Percentiles rank a stretch among this genome's conserved stretches.
Evolutionary conservation across 2,888 invertebrate genomes (phyloP).

Genomic region (Apomyelois bistriatella): DNA sequence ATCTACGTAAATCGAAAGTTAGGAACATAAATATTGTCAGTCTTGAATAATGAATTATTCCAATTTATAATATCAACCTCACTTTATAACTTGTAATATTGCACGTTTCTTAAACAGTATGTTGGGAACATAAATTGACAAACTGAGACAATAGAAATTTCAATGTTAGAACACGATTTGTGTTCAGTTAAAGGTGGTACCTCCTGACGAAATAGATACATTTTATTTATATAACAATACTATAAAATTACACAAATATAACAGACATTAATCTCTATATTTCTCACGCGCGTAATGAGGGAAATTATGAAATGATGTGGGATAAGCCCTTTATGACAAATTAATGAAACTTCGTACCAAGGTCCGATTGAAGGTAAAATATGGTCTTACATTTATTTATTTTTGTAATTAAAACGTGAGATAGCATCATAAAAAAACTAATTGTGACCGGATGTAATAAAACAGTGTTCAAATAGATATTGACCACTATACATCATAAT

Average conservation of each 20-base stretch:
- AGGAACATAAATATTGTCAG: background rate
- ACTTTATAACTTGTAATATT: background rate
- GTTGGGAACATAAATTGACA: background rate
- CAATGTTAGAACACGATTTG: background rate
- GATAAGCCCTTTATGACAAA: conserved; percentile 7
- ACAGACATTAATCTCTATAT: background rate
- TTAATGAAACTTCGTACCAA: background rate
- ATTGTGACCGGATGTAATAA: background rate
- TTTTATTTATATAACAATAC: background rate
- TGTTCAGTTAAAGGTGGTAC: background rate
- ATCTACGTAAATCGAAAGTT: background rate
- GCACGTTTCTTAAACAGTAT: background rate
- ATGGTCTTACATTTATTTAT: background rate
- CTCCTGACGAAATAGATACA: background rate
- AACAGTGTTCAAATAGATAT: background rate
- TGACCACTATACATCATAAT: background rate
- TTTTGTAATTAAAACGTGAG: background rate
- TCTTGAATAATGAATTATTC: background rate
- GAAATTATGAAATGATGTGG: conserved; percentile 8
- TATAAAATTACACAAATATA: background rate
- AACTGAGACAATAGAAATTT: background rate
- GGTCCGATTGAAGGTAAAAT: background rate
- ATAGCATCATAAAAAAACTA: background rate
- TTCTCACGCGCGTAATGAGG: conserved; percentile 9
- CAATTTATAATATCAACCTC: background rate